phyloP scores from a whole-genome alignment of 2,113 vertebrate genomes.

The Callocephalon fimbriatum region DNA sequence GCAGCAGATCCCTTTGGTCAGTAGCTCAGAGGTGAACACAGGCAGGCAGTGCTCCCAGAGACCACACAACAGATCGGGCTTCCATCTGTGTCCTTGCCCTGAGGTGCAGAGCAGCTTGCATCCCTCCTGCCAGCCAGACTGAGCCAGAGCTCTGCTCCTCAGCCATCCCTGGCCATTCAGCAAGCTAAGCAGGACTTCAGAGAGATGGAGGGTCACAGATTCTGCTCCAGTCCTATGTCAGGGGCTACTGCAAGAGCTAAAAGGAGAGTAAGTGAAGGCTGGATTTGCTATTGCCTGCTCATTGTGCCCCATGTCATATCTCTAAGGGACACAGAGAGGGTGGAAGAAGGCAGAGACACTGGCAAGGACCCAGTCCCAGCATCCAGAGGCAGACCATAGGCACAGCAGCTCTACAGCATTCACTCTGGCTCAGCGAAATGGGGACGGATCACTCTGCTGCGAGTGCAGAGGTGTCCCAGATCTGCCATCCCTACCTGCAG shows the following conservation, averaged over 20 bases:
- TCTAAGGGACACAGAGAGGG: neutral
- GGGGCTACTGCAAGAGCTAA: neutral
- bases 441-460: rapidly evolving
- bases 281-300: neutral
- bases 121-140: neutral
- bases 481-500: constrained; percentile 81
- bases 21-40: neutral
- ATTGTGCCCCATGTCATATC: rapidly evolving
- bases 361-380: neutral
- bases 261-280: rapidly evolving
- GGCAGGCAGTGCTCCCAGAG: neutral
- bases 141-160: neutral
- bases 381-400: neutral
- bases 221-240: rapidly evolving
- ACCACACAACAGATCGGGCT: neutral
- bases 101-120: neutral
- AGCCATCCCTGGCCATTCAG: neutral
- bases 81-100: neutral
- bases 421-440: neutral
- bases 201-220: neutral
- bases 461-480: neutral
- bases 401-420: neutral
- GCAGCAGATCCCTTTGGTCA: neutral
- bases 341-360: neutral
- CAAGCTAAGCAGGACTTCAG: neutral